phyloP scores from a whole-genome alignment of 2,888 invertebrate genomes.

The Piscicola geometra region DNA sequence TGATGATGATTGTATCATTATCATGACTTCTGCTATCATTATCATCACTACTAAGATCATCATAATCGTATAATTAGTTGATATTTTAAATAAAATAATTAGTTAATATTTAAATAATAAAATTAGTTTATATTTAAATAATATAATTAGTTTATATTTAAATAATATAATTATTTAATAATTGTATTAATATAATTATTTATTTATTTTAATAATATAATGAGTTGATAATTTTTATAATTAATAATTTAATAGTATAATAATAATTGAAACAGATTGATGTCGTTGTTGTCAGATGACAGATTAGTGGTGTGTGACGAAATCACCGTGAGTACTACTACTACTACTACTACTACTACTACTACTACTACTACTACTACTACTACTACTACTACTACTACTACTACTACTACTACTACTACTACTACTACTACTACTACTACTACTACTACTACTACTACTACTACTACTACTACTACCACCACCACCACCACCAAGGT shows the following conservation, averaged over 20 bases:
- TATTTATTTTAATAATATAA: too few species aligned
- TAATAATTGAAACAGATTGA: constrained; percentile 8
- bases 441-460: constrained; percentile 1
- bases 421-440: constrained; percentile 7
- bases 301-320: constrained; percentile 34
- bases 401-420: constrained; percentile 27
- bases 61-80: too few species aligned
- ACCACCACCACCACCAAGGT: constrained; percentile 4
- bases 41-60: too few species aligned
- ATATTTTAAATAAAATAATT: too few species aligned
- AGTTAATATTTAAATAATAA: too few species aligned
- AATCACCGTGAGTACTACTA: constrained; percentile 27
- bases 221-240: too few species aligned
- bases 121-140: too few species aligned
- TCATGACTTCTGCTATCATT: neutral
- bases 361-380: neutral
- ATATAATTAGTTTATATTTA: too few species aligned
- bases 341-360: constrained; percentile 7
- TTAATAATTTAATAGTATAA: too few species aligned
- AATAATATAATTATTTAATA: too few species aligned
- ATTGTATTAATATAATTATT: too few species aligned
- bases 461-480: constrained; percentile 24
- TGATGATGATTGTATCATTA: neutral
- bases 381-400: constrained; percentile 20
- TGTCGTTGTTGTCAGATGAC: constrained; percentile 34